Percentiles rank a stretch among this genome's conserved stretches.
Conservation (phyloP, 2,797 vertebrate species). For the Tokudaia tokunoshimensis region DNA sequence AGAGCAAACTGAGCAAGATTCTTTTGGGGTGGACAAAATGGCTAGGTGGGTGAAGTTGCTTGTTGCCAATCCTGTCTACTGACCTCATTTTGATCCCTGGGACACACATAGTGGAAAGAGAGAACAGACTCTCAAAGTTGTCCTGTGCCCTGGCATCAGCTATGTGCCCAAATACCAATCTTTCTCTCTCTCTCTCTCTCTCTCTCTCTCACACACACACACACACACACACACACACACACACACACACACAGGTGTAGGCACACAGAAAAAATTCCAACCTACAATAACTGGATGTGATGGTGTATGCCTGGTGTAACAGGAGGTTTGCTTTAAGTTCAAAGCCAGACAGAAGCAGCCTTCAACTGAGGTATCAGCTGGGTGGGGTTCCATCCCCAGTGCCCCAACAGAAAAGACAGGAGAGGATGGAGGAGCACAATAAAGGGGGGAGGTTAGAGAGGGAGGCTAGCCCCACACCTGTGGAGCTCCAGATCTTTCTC, state of each 20-base stretch:
- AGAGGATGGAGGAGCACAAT: too few relatives aligned
- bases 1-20: not conserved
- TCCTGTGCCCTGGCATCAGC: not conserved
- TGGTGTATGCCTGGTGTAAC: too few relatives aligned
- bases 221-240: too few relatives aligned
- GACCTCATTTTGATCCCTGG: not conserved
- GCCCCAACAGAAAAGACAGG: not conserved
- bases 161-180: not conserved
- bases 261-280: too few relatives aligned
- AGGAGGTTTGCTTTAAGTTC: not conserved
- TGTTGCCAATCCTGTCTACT: not conserved
- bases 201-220: too few relatives aligned
- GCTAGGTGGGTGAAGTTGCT: not conserved
- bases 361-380: not conserved
- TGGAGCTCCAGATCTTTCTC: not conserved
- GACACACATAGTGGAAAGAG: not conserved
- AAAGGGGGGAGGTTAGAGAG: too few relatives aligned
- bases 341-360: not conserved
- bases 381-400: not conserved
- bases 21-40: not conserved
- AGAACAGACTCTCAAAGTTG: not conserved
- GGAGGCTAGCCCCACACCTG: not conserved
- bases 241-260: too few relatives aligned
- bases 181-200: too few relatives aligned
- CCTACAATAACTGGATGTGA: not conserved